Base-by-base conservation (phyloP, 2,888 invertebrate species). In the Eilema griseolum region DNA sequence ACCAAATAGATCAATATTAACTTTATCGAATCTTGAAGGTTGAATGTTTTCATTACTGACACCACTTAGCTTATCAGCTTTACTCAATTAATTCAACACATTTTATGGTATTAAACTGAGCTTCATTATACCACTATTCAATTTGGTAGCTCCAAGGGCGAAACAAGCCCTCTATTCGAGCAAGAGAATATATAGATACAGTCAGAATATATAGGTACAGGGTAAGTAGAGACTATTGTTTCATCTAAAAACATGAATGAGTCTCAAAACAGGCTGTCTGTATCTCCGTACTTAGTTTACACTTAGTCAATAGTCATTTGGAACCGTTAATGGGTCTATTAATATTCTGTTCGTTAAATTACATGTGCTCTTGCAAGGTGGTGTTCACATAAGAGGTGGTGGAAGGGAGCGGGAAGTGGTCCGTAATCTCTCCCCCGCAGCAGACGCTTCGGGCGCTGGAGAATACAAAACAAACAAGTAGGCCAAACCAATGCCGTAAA, bases 41-140 rank as follows among this genome's bases (percentile, higher is more conserved):
- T 64, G 46, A 24, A 64, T 61, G 61, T 61, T 61, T 61, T 61
- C 61, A 28, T 61, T 61, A 61, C 61, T 14, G 60, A 28, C 61
- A 28, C 61, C 31, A 61, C 61, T 61, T 61, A 61, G 61, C 61
- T 61, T 61, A 61, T 61, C 61, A 61, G 61, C 61, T 61, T 61
- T 33, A 61, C 31, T 61, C 61, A 61, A 61, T 61, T 61, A 61
- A 61, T 61, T 61, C 61, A 61, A 61, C 31, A 61, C 31, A 61
- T 61, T 61, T 61, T 61, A 61, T 61, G n/a, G 61, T 61, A 61
- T 31, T 61, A 61, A 33, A 11, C 31, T 31, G 31, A 28, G 33
- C 31, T n/a, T n/a, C 61, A 61, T 61, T 61, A 61, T 61, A 31
- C 61, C 33, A 16, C 61, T 20, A 61, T 61, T 61, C 61, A 61